Evolutionary conservation across 2,113 vertebrate species (phyloP), one percentile per base, ranked within the genome.

Genomic region (Heliornis fulica): DNA sequence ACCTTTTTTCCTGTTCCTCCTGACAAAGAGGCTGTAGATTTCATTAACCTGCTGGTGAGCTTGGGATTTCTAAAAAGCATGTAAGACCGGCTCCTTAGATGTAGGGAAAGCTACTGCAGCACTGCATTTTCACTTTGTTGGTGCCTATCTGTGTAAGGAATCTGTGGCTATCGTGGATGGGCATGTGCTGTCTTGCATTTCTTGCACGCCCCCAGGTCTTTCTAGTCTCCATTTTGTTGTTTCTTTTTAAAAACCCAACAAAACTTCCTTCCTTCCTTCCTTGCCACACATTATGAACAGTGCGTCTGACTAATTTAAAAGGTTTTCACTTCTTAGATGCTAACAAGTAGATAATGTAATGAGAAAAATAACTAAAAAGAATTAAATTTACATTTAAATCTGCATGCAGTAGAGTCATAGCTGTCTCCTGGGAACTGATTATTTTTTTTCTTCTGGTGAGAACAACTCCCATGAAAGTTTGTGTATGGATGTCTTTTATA

Each of bases 151-250:
- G 2, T 68, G 45, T 29, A 23, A 89, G 48, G 59, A 83, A 94
- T 82, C 51, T 20, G 3, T 87, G 54, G 45, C 74, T 81, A 17
- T 48, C 54, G 2, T 17, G 53, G 57, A 38, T 81, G 41, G 41
- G 38, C 86, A 41, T 90, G 85, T 83, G 28, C 71, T 94, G 13
- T 88, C 93, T 76, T 93, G 95, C 38, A 34, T 46, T 89, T 79
- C 50, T 86, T 86, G 36, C 86, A 71, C 61, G 40, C 28, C 46
- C 87, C n/a, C 41, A 56, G 65, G 64, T 87, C 66, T 79, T 75
- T 79, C 29, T 80, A 64, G 38, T 60, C 63, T 90, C 51, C 13
- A 6, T 74, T 92, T 63, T 84, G 75, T 5, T 28, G 56, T 90
- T 89, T 87, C 64, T 70, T 74, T 57, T 36, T 80, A 78, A 60